Conservation (phyloP, 2,797 vertebrate species). For the Fistularia tabacaria region DNA sequence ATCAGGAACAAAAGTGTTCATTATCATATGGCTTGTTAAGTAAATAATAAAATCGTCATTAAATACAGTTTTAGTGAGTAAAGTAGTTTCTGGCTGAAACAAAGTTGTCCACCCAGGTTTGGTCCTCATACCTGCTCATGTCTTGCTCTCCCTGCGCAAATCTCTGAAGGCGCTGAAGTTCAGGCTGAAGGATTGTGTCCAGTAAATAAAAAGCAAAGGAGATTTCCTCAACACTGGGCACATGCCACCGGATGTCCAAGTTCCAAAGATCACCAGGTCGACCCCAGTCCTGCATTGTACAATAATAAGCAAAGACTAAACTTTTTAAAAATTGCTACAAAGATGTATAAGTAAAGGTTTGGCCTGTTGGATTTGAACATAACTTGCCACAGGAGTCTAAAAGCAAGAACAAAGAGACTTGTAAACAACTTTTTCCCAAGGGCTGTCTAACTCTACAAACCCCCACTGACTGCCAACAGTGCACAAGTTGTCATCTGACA, state of each 20-base stretch:
- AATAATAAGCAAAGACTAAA: background rate
- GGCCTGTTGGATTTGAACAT: too few species aligned
- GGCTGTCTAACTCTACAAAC: too few species aligned
- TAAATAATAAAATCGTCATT: background rate
- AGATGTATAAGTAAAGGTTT: too few species aligned
- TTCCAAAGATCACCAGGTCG: conserved; percentile 91
- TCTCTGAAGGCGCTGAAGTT: conserved; percentile 83
- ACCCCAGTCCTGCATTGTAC: conserved; percentile 87
- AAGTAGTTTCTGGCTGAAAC: too few species aligned
- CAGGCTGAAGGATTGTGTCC: conserved; percentile 91
- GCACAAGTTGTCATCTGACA: too few species aligned
- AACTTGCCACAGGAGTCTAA: too few species aligned
- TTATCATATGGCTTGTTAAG: background rate
- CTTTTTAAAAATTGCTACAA: too few species aligned
- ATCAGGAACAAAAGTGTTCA: conserved; percentile 1
- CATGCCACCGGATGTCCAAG: conserved; percentile 92
- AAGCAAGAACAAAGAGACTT: too few species aligned
- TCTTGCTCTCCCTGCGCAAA: conserved; percentile 84
- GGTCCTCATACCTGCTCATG: conserved; percentile 81
- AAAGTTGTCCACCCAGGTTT: too few species aligned
- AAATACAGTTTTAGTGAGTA: too few species aligned
- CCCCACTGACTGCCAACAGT: too few species aligned
- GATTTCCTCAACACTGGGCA: conserved; percentile 85
- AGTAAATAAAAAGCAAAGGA: conserved; percentile 86
- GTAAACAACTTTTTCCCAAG: too few species aligned